Conservation (phyloP, 2,113 vertebrate species). For the Petaurus breviceps region DNA sequence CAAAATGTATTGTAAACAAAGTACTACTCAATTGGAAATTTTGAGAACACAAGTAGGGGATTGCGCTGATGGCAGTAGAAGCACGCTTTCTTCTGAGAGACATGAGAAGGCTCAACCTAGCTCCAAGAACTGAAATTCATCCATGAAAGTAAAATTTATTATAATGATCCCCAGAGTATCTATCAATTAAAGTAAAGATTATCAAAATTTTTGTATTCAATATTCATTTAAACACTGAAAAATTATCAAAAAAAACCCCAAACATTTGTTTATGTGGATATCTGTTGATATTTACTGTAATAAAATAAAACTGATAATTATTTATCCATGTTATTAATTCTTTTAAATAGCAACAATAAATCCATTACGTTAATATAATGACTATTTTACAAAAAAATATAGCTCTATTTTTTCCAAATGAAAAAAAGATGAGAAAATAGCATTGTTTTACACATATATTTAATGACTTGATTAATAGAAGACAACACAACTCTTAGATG, state of each 20-base stretch:
- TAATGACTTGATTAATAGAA: not conserved
- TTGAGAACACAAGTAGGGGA: not conserved
- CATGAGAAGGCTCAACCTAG: not conserved
- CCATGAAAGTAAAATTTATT: not conserved
- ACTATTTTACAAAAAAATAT: not conserved
- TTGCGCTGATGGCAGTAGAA: not conserved
- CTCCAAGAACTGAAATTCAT: not conserved
- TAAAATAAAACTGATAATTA: not conserved
- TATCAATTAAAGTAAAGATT: not conserved
- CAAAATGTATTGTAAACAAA: not conserved
- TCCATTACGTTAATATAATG: not conserved
- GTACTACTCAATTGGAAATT: not conserved
- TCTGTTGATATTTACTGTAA: not conserved
- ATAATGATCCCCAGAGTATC: not conserved
- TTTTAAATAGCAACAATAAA: not conserved
- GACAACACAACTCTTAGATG: not conserved
- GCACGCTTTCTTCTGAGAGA: not conserved
- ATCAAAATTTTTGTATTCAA: too few species aligned
- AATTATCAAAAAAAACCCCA: too few species aligned
- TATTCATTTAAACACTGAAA: not conserved
- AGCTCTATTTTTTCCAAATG: not conserved
- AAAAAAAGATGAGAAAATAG: not conserved
- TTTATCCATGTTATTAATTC: not conserved
- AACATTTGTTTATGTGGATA: too few species aligned
- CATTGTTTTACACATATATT: not conserved